Evolutionary conservation across 2,888 invertebrate species (phyloP).

Genomic region (Phyllotreta striolata): DNA sequence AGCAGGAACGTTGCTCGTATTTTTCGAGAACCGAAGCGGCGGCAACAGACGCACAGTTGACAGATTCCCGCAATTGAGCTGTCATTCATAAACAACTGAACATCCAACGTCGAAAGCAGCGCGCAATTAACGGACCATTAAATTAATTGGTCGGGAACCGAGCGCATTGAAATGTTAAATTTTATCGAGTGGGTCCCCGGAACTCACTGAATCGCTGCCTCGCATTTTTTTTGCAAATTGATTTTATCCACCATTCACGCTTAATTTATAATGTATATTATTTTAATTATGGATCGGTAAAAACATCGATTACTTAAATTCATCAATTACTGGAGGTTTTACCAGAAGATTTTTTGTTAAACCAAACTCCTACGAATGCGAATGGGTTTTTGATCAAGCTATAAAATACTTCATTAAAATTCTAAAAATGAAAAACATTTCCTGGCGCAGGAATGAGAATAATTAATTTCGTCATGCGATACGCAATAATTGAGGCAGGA

Average conservation of each 20-base stretch:
- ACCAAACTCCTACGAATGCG: no score
- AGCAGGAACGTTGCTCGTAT: conserved; percentile 4
- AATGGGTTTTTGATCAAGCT: no score
- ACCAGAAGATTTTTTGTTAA: no score
- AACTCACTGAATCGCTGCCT: no score
- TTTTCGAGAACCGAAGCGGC: conserved; percentile 14
- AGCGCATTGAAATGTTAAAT: conserved; percentile 6
- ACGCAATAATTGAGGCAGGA: conserved; percentile 42
- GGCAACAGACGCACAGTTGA: conserved; percentile 15
- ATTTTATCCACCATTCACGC: no score
- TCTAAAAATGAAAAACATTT: conserved; percentile 49
- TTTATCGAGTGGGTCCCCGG: background rate
- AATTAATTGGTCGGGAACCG: conserved; percentile 19
- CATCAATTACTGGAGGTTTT: no score
- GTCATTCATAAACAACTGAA: conserved; percentile 4
- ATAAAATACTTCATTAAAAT: no score
- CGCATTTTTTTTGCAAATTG: no score
- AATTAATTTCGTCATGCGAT: conserved; percentile 38
- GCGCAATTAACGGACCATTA: conserved; percentile 23
- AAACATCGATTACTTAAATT: no score
- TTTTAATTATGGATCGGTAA: no score
- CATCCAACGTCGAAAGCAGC: conserved; percentile 3
- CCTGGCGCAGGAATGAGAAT: conserved; percentile 48
- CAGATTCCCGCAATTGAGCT: conserved; percentile 18
- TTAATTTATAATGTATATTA: no score